These are phyloP conservation scores for Apostichopus leukothele DNA, from an alignment of 53 echinoderm and acorn worm species.

Conservation along the genomic window DNA sequence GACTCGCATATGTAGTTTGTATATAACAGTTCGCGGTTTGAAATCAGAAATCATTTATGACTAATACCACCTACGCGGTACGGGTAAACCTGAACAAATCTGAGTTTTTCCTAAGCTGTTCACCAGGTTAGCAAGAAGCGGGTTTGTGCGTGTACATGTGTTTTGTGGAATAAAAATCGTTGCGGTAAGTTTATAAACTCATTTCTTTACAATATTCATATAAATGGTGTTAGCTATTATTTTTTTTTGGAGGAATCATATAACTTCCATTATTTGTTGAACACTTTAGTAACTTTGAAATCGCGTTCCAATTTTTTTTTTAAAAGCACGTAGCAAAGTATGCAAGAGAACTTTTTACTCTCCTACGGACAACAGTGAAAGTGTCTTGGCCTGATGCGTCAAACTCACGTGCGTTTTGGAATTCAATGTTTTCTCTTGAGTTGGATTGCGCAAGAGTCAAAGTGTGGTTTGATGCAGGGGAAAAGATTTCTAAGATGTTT, in stretches of 20 bases:
- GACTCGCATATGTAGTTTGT: constrained; percentile 3
- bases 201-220: no score
- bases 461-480: neutral
- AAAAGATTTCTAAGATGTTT: neutral
- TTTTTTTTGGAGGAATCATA: neutral
- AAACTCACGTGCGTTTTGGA: constrained; percentile 41
- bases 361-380: constrained; percentile 15
- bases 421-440: constrained; percentile 29
- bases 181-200: constrained; percentile 1
- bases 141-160: neutral
- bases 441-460: constrained; percentile 11
- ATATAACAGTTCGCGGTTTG: constrained; percentile 40
- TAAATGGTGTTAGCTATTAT: neutral
- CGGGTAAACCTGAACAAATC: neutral
- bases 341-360: neutral
- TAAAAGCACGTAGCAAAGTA: neutral
- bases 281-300: no score
- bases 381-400: constrained; percentile 27
- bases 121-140: neutral
- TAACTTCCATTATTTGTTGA: neutral
- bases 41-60: constrained; percentile 17
- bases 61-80: constrained; percentile 44
- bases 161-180: constrained; percentile 16
- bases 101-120: neutral
- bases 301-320: neutral